These are phyloP conservation scores for Ceuthmochares aereus DNA, from an alignment of 2,113 vertebrate species.

Conservation along the genomic window DNA sequence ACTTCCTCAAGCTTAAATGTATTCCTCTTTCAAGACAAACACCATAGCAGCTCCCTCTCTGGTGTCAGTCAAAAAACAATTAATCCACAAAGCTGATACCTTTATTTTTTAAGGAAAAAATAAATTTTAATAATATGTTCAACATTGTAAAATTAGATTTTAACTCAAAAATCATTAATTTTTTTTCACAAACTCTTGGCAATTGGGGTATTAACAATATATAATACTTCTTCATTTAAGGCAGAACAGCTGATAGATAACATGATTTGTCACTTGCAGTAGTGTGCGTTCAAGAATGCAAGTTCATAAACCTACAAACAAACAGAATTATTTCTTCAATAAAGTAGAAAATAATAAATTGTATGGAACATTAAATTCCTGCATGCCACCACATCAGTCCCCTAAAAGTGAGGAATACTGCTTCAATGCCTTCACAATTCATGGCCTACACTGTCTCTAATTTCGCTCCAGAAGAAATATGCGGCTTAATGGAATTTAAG, in stretches of 20 bases:
- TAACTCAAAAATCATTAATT: background rate
- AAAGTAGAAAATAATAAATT: slow-evolving; percentile 28
- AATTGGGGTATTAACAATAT: background rate
- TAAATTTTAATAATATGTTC: slow-evolving; percentile 39
- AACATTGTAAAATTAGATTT: background rate
- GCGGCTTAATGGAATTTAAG: background rate
- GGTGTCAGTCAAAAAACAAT: background rate
- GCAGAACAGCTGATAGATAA: background rate
- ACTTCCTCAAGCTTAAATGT: background rate
- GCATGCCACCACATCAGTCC: background rate
- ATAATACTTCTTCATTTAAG: background rate
- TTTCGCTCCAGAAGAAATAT: background rate
- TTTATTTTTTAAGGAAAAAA: background rate
- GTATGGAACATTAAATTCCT: background rate
- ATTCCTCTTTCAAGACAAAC: background rate
- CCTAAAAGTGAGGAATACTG: slow-evolving; percentile 16
- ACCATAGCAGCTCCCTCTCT: background rate
- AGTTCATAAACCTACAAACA: background rate
- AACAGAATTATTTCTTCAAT: slow-evolving; percentile 24
- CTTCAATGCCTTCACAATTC: background rate
- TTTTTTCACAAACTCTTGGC: slow-evolving; percentile 2
- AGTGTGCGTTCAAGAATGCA: background rate
- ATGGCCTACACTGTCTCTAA: background rate
- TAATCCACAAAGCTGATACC: background rate
- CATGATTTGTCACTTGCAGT: background rate